Percentiles rank a stretch among this genome's conserved stretches.
These are phyloP conservation scores for Tursiops truncatus DNA, from an alignment of 2,113 vertebrate species.

Conservation along the genomic window DNA sequence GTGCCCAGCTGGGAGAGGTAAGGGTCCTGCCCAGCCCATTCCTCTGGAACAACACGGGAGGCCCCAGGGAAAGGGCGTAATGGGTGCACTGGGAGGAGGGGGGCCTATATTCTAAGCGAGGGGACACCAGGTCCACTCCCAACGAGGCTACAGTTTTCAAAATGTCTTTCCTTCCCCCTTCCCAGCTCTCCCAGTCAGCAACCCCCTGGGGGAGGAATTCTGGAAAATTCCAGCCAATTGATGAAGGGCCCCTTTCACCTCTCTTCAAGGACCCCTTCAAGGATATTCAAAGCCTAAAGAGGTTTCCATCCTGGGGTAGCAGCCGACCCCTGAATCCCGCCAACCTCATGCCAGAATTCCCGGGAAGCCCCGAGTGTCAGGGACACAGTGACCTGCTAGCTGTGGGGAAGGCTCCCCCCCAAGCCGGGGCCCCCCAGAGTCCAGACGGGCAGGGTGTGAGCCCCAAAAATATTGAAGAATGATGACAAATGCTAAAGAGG, in stretches of 20 bases:
- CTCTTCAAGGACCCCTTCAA: background rate
- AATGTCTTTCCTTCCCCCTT: too few species aligned
- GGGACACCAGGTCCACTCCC: background rate
- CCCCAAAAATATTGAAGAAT: background rate
- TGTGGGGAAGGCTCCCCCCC: background rate
- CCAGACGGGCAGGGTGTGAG: accelerated
- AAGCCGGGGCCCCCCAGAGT: background rate
- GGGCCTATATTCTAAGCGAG: background rate
- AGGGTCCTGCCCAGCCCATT: accelerated
- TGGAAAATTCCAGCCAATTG: background rate
- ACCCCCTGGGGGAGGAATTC: background rate
- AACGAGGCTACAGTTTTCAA: accelerated
- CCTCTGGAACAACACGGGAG: background rate
- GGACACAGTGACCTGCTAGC: background rate
- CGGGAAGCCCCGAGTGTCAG: accelerated
- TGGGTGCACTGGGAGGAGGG: accelerated
- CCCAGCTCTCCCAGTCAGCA: too few species aligned
- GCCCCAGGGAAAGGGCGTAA: accelerated
- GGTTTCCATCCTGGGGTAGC: accelerated
- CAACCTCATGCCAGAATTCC: background rate
- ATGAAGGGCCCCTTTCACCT: background rate
- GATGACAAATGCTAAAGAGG: background rate
- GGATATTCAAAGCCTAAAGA: background rate
- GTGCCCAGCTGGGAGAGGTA: accelerated
- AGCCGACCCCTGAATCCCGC: background rate